Conservation (phyloP, 1,140 invertebrate species). For the Heliconius melpomene region DNA sequence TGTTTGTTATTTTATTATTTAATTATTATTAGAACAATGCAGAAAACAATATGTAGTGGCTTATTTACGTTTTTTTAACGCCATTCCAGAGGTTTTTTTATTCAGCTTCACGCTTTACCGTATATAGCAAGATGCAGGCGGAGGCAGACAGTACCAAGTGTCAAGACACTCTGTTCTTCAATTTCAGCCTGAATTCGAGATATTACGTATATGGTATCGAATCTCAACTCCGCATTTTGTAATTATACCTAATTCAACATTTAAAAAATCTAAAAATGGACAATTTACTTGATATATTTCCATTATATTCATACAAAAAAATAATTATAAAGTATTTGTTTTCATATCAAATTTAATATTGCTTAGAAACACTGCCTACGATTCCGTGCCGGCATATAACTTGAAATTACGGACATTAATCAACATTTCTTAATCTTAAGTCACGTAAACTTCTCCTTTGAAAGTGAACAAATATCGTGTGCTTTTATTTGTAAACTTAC, state of each 20-base stretch:
- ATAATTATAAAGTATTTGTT: background rate
- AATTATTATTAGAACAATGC: background rate
- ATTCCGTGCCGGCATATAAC: conserved; percentile 30
- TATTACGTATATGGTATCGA: too few species aligned
- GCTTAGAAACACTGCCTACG: conserved; percentile 6
- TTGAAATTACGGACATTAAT: conserved; percentile 28
- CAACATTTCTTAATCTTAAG: conserved; percentile 31
- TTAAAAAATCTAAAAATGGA: too few species aligned
- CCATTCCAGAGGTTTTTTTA: too few species aligned
- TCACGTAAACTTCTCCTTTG: conserved; percentile 32
- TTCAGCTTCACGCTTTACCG: too few species aligned
- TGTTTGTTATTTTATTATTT: background rate
- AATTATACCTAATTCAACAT: too few species aligned
- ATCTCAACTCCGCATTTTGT: too few species aligned
- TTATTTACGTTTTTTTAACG: too few species aligned
- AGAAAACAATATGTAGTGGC: background rate
- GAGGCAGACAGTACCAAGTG: too few species aligned
- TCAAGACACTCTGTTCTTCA: too few species aligned
- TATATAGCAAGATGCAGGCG: too few species aligned
- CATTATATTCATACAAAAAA: background rate
- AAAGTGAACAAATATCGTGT: conserved; percentile 24
- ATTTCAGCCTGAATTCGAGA: too few species aligned
- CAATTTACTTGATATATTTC: too few species aligned
- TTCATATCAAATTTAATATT: conserved; percentile 14
- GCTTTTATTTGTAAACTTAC: conserved; percentile 15